These are phyloP conservation scores for Perithous albicinctus DNA, from an alignment of 2,888 invertebrate genomes.

Conservation along the genomic window DNA sequence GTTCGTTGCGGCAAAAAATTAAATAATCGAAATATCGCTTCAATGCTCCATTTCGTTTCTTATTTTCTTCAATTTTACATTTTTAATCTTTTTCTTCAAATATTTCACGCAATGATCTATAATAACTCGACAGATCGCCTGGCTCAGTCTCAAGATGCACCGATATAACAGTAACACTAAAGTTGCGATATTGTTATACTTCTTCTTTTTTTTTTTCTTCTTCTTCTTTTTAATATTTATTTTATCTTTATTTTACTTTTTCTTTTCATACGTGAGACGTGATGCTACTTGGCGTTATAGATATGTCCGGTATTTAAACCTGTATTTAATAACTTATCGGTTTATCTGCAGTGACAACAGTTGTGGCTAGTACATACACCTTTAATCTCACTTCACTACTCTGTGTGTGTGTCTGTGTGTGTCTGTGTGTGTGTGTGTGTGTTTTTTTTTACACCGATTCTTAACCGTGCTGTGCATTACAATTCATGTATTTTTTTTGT, in stretches of 20 bases:
- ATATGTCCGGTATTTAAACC: constrained; percentile 80
- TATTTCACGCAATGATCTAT: constrained; percentile 26
- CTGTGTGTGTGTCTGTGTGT: no score
- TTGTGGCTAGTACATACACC: constrained; percentile 79
- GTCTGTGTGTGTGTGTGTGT: no score
- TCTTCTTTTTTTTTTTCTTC: constrained; percentile 36
- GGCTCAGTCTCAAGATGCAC: constrained; percentile 64
- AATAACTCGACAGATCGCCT: constrained; percentile 36
- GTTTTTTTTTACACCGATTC: constrained; percentile 74
- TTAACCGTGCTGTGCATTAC: constrained; percentile 77
- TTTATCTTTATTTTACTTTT: constrained; percentile 52
- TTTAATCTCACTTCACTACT: constrained; percentile 62
- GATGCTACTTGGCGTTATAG: constrained; percentile 79
- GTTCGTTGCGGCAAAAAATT: constrained; percentile 47
- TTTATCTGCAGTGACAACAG: constrained; percentile 79
- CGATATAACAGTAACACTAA: constrained; percentile 70
- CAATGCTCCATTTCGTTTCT: no score
- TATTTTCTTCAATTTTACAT: constrained; percentile 49
- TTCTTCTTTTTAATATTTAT: constrained; percentile 24
- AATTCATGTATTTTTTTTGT: no score
- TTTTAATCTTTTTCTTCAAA: constrained; percentile 18
- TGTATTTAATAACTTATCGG: constrained; percentile 74
- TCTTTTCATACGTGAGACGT: constrained; percentile 64
- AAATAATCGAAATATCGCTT: constrained; percentile 18
- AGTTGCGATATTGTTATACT: constrained; percentile 67